Conservation (phyloP, 2,797 vertebrate genomes). For the Amblyopsis hoosieri region DNA sequence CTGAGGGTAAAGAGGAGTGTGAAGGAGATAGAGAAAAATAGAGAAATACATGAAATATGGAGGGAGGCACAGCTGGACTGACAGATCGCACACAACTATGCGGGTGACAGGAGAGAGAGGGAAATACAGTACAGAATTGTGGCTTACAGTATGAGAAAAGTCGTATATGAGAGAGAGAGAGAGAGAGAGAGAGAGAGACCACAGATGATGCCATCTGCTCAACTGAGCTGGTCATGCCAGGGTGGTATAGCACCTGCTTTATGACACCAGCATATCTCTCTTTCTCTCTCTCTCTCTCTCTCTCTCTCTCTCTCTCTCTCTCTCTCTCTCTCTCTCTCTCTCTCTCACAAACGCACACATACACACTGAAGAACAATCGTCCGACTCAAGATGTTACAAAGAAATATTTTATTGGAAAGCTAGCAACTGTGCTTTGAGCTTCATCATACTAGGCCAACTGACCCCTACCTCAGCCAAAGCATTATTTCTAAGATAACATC, state of each 20-base stretch:
- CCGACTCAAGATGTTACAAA: too few species aligned
- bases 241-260: slow-evolving; percentile 45
- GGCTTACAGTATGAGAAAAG: not conserved
- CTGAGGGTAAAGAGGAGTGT: not conserved
- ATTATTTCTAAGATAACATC: slow-evolving; percentile 36
- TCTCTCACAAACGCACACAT: not conserved
- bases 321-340: not conserved
- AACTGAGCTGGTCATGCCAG: slow-evolving; percentile 47
- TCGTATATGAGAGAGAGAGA: not conserved
- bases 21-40: not conserved
- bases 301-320: not conserved
- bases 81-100: slow-evolving; percentile 30
- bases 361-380: too few species aligned
- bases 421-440: slow-evolving; percentile 37
- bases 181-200: slow-evolving; percentile 2
- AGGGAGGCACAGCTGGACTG: slow-evolving; percentile 39
- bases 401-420: too few species aligned
- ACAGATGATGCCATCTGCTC: slow-evolving; percentile 64
- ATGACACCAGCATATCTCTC: not conserved
- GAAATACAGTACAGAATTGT: not conserved
- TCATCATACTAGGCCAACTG: slow-evolving; percentile 33
- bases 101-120: not conserved
- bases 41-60: not conserved
- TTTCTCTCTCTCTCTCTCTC: not conserved
- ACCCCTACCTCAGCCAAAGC: slow-evolving; percentile 20